Evolutionary conservation across 2,113 vertebrate species (phyloP).

Genomic region (Etia nguti): DNA sequence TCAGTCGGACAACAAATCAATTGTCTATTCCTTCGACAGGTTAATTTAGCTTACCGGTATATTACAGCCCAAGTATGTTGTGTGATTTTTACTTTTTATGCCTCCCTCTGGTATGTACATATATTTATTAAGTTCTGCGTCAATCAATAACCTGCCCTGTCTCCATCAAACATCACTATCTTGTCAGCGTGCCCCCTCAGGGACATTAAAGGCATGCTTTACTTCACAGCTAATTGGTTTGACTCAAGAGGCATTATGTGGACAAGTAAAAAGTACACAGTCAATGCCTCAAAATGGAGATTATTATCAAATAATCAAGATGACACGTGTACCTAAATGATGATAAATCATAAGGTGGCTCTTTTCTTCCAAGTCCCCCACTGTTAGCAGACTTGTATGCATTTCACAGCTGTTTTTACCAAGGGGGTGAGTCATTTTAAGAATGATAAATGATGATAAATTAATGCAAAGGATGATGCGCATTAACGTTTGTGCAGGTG

Average conservation of each 20-base stretch:
- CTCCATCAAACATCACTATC: neutral
- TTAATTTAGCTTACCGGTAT: constrained; percentile 5
- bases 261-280: neutral
- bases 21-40: neutral
- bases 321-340: neutral
- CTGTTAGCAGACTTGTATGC: neutral
- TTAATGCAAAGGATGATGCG: neutral
- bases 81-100: neutral
- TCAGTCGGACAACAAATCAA: constrained; percentile 32
- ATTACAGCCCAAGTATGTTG: neutral
- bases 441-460: neutral
- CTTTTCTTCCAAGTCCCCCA: neutral
- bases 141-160: neutral
- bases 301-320: neutral
- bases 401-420: neutral
- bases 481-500: neutral
- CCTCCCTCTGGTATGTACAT: neutral
- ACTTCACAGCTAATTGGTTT: neutral
- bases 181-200: neutral
- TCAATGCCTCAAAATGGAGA: neutral
- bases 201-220: neutral
- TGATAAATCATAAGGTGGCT: neutral
- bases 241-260: neutral
- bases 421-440: neutral
- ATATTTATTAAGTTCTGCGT: neutral